Evolutionary conservation across 2,888 invertebrate species (phyloP).

Genomic region (Mimumesa dahlbomi): DNA sequence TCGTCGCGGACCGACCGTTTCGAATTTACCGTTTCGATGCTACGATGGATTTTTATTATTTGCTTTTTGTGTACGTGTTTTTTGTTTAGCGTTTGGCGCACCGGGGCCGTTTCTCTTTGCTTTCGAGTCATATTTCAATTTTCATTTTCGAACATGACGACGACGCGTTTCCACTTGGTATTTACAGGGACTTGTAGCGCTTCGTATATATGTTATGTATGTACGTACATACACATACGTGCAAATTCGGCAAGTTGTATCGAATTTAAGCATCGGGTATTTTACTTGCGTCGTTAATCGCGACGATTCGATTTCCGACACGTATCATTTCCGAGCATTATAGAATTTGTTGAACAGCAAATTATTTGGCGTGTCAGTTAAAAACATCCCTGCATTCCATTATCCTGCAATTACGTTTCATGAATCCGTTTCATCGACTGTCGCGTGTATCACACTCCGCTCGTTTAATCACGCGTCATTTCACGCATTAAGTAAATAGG

Average conservation of each 20-base stretch:
- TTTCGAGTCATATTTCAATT: too few species aligned
- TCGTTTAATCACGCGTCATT: slow-evolving; percentile 56
- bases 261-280: too few species aligned
- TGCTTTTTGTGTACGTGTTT: too few species aligned
- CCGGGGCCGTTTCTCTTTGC: too few species aligned
- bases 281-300: slow-evolving; percentile 6
- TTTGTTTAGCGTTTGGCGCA: too few species aligned
- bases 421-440: slow-evolving; percentile 38
- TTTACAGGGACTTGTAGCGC: too few species aligned
- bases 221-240: too few species aligned
- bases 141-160: too few species aligned
- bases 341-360: background rate
- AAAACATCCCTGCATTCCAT: slow-evolving; percentile 31
- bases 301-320: background rate
- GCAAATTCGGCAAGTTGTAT: too few species aligned
- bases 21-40: background rate
- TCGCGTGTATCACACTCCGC: slow-evolving; percentile 26
- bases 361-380: slow-evolving; percentile 6
- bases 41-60: background rate
- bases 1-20: background rate
- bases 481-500: slow-evolving; percentile 58
- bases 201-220: too few species aligned
- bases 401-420: slow-evolving; percentile 45
- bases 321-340: background rate
- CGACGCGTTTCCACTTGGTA: too few species aligned